A percentile compares a stretch with the other conserved stretches of the same genome.
Conservation (phyloP, 1,140 invertebrate species). For the Trichogramma pretiosum region DNA sequence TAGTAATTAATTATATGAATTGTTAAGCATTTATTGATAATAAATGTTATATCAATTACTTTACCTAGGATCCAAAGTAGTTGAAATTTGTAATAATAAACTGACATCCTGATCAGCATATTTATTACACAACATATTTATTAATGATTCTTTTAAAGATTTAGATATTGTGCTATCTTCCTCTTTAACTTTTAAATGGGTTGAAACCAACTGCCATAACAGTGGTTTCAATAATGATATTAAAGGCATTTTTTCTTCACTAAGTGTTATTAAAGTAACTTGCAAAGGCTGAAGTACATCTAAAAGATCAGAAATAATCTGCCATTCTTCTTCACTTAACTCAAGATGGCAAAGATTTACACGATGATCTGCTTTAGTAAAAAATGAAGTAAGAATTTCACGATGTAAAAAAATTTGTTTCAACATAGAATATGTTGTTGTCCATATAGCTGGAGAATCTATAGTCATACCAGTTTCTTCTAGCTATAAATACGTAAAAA, state of each 20-base stretch:
- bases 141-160: slow-evolving; percentile 41
- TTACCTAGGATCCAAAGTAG: slow-evolving; percentile 47
- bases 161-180: slow-evolving; percentile 37
- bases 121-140: slow-evolving; percentile 41
- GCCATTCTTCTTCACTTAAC: slow-evolving; percentile 42
- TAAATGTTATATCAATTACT: slow-evolving; percentile 1
- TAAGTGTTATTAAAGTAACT: slow-evolving; percentile 49
- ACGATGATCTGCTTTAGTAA: slow-evolving; percentile 30
- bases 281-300: slow-evolving; percentile 47
- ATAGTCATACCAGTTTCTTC: slow-evolving; percentile 39
- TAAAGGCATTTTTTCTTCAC: slow-evolving; percentile 47
- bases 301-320: slow-evolving; percentile 44
- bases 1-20: not conserved
- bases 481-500: slow-evolving; percentile 28
- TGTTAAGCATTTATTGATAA: not conserved
- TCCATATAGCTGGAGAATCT: slow-evolving; percentile 46
- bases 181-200: slow-evolving; percentile 44
- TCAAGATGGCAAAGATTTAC: slow-evolving; percentile 34
- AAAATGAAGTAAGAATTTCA: slow-evolving; percentile 33
- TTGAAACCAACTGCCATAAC: slow-evolving; percentile 45
- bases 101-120: slow-evolving; percentile 41
- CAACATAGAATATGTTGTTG: slow-evolving; percentile 47
- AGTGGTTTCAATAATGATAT: slow-evolving; percentile 49
- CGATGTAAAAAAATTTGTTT: slow-evolving; percentile 41
- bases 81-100: slow-evolving; percentile 43